Evolutionary conservation across 2,113 vertebrate species (phyloP).

Genomic region (Struthio camelus): DNA sequence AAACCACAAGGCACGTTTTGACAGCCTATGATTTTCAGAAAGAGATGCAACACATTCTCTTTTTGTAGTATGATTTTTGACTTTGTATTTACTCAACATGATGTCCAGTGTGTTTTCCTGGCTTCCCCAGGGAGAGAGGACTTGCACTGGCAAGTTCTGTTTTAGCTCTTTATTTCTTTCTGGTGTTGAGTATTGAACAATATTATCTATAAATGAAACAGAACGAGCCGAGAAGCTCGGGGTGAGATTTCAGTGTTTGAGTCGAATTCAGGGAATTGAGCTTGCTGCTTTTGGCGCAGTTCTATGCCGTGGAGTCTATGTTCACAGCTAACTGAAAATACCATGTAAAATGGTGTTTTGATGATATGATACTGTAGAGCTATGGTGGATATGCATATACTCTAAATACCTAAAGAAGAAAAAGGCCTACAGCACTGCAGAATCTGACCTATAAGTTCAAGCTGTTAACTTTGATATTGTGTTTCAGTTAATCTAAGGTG

Average conservation of each 20-base stretch:
- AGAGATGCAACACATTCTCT: background rate
- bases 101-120: background rate
- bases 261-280: background rate
- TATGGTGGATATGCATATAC: background rate
- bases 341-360: background rate
- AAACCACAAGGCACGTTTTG: background rate
- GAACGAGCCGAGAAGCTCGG: background rate
- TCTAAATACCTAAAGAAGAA: background rate
- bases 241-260: background rate
- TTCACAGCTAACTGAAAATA: background rate
- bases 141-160: rapidly evolving
- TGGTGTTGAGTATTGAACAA: background rate
- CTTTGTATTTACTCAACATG: background rate
- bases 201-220: background rate
- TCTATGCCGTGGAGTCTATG: background rate
- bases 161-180: background rate
- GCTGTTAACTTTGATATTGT: too few species aligned
- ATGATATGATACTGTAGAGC: background rate
- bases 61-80: background rate
- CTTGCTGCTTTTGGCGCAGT: background rate
- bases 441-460: background rate
- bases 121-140: background rate
- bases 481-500: too few species aligned
- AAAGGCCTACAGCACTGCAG: background rate
- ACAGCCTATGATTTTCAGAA: background rate